Base-by-base conservation (phyloP, 2,888 invertebrate species). In the Cataglyphis altisquamis region DNA sequence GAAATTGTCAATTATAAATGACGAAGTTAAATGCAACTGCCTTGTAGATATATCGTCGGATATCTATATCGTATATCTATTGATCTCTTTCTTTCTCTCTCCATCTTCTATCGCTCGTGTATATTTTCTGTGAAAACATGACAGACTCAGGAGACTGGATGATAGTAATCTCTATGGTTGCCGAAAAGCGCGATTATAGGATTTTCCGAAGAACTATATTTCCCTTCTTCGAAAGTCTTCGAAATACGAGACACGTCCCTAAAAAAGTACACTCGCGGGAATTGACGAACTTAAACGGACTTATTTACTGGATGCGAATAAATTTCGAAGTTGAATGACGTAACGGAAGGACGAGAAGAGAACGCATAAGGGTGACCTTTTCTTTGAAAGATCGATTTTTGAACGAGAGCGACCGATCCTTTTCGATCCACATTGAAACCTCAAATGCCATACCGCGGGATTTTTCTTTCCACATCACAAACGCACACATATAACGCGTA, bases 291-390 rank as follows among this genome's bases (percentile, higher is more conserved):
- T 80, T 60, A 60, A 9, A 66, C 18, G 68, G 67, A 72, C 78
- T 80, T 72, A 48, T 87, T 82, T 66, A n/a, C 63, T 32, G 75
- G 77, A 83, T 82, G 89, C 84, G 88, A 89, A 88, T 88, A 89
- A 85, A 88, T 88, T 88, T 89, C 74, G 75, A 70, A 36, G 80
- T 29, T 25, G 45, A 70, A 70, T 21, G 68, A 41, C 25, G 75
- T 12, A 45, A 3, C 39, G 72, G 55, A 74, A 78, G 70, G 32
- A n/a, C 48, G 48, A n/a, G 60, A 21, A 25, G 12, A 29, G 68
- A 52, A 55, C 41, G 18, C 48, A 8, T 8, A 75, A 73, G 25
- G 57, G 52, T 77, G 62, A 63, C 60, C 55, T 63, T 63, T 60
- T 77, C n/a, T 63, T 45, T 67, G 60, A 21, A 67, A 45, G 64